Evolutionary conservation across 2,113 vertebrate species (phyloP).

Genomic region (Entomyzon cyanotis): DNA sequence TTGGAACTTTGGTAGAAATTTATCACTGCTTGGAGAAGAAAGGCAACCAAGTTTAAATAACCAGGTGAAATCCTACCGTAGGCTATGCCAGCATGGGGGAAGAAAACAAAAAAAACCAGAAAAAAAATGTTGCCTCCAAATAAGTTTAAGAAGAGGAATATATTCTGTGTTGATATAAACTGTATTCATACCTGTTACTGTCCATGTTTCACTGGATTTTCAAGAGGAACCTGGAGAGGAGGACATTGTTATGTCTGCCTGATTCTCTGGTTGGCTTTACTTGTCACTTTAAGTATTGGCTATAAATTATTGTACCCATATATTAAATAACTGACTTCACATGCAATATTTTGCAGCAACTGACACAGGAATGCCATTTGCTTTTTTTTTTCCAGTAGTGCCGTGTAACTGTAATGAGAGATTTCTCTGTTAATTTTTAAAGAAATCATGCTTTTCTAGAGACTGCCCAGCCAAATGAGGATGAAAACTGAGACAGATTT

Average conservation of each 20-base stretch:
- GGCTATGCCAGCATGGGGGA: background rate
- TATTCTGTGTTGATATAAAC: background rate
- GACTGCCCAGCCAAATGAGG: background rate
- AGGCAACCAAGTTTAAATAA: background rate
- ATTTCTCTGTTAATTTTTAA: background rate
- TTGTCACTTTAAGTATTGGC: background rate
- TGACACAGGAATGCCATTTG: background rate
- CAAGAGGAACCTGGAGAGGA: background rate
- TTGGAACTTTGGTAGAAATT: background rate
- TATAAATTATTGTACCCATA: background rate
- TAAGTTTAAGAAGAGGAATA: background rate
- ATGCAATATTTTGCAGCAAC: background rate
- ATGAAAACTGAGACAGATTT: background rate
- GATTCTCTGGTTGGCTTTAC: background rate
- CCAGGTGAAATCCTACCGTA: background rate
- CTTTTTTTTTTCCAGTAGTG: background rate
- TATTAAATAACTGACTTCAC: background rate
- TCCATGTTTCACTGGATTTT: background rate
- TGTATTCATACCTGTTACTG: background rate
- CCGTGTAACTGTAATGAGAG: background rate
- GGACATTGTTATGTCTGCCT: rapidly evolving
- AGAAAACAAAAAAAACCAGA: background rate
- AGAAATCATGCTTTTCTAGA: background rate
- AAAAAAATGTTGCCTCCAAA: background rate
- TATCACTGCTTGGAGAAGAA: background rate